phyloP scores from a whole-genome alignment of 2,797 vertebrate genomes.

The Cottoperca gobio region DNA sequence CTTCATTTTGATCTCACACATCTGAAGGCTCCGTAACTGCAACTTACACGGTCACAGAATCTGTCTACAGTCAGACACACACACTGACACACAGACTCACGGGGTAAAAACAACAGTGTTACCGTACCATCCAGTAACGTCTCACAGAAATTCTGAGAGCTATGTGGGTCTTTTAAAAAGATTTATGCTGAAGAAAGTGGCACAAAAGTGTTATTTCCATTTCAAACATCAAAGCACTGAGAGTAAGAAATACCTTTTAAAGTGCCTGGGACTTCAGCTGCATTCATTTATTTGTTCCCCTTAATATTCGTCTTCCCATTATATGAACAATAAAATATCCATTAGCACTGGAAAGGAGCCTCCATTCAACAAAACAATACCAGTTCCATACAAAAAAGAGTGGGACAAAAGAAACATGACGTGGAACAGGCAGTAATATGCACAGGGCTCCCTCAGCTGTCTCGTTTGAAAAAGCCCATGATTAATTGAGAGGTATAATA shows the following conservation, averaged over 20 bases:
- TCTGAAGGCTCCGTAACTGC: too few species aligned
- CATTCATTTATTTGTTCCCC: slow-evolving; percentile 2
- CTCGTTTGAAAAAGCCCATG: slow-evolving; percentile 46
- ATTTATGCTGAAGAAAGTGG: slow-evolving; percentile 28
- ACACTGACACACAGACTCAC: too few species aligned
- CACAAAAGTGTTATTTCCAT: slow-evolving; percentile 31
- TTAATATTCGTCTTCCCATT: slow-evolving; percentile 42
- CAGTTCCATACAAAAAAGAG: slow-evolving; percentile 21
- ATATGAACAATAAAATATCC: slow-evolving; percentile 36
- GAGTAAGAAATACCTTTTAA: slow-evolving; percentile 28
- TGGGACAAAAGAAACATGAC: slow-evolving; percentile 35
- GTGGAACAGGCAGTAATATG: slow-evolving; percentile 19
- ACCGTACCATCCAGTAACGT: background rate
- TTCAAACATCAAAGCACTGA: slow-evolving; percentile 50
- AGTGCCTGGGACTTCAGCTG: slow-evolving; percentile 4
- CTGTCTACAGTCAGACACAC: too few species aligned
- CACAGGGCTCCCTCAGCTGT: slow-evolving; percentile 14
- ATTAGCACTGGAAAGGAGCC: slow-evolving; percentile 35
- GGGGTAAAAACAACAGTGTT: too few species aligned
- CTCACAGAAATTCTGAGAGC: background rate
- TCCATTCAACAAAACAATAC: slow-evolving; percentile 41
- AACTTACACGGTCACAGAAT: too few species aligned
- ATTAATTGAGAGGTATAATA: slow-evolving; percentile 67
- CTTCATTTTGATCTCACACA: too few species aligned
- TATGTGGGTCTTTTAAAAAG: slow-evolving; percentile 11